Evolutionary conservation across 2,797 vertebrate species (phyloP).

Genomic region (Onychomys torridus): DNA sequence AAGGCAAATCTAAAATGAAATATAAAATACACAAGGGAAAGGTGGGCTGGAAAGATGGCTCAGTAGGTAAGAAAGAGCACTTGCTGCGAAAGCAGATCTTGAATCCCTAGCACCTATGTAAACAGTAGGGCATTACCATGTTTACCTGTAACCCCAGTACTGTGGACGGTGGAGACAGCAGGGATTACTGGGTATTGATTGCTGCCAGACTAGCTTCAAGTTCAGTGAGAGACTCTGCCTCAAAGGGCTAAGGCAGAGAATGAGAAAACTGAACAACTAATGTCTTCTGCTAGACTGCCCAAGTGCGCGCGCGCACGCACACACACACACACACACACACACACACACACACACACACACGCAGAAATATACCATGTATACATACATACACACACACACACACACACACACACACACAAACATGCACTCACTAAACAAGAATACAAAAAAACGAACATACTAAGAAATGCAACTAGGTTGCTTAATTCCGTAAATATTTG

Average conservation of each 20-base stretch:
- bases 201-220: not conserved
- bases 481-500: not conserved
- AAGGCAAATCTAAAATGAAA: slow-evolving; percentile 17
- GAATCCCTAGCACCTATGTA: not conserved
- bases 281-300: not conserved
- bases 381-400: not conserved
- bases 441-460: not conserved
- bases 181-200: not conserved
- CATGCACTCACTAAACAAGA: not conserved
- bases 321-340: too few species aligned
- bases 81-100: not conserved
- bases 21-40: not conserved
- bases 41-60: not conserved
- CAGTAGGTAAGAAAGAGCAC: not conserved
- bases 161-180: not conserved
- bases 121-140: not conserved
- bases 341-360: not conserved
- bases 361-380: not conserved
- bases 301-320: not conserved
- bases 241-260: not conserved
- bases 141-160: not conserved
- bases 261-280: not conserved
- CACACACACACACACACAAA: not conserved
- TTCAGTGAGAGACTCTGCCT: not conserved
- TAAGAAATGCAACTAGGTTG: not conserved